Base-by-base conservation (phyloP, 2,797 vertebrate genomes). In the Moxostoma hubbsi region DNA sequence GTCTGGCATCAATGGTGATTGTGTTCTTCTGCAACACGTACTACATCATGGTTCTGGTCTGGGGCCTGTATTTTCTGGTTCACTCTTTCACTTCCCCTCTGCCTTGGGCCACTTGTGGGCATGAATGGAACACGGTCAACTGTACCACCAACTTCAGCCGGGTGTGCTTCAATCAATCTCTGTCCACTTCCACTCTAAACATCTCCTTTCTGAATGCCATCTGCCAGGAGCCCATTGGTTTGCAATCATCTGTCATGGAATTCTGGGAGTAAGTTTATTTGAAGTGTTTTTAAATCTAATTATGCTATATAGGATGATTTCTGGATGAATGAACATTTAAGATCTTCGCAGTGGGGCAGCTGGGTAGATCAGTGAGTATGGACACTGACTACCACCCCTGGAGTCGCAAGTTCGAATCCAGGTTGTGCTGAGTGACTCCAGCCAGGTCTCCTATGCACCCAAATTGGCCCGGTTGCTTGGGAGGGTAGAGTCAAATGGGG, bases 241-340 rank as follows among this genome's bases (percentile, higher is more conserved):
- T 94, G 89, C 91, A 92, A 24, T 95, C 95, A 5, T 94, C 95
- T 0, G 89, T 95, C 86, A 94, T 95, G 50, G 95, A 95, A 87
- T 95, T 95, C 85, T 95, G 95, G 95, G 95, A 95, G 95, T 95
- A 92, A 85, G 94, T 93, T n/a, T n/a, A n/a, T n/a, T n/a, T n/a
- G n/a, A n/a, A n/a, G n/a, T n/a, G 73, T 12, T 84, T 68, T 12
- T 18, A 67, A 24, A 24, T 24, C 18, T 24, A 24, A 24, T 24
- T 24, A 24, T 24, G 18, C 18, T 24, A 24, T 24, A 24, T 24
- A 24, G 18, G 18, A 24, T 24, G 18, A 24, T 24, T 24, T 24
- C 18, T 24, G 18, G 18, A 24, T 24, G 18, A 24, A 24, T 24
- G 18, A 1, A 2, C 18, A 24, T 24, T 24, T 24, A 24, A 24